These are phyloP conservation scores for Zophobas atratus DNA, from an alignment of 1,140 invertebrate species.

Conservation along the genomic window DNA sequence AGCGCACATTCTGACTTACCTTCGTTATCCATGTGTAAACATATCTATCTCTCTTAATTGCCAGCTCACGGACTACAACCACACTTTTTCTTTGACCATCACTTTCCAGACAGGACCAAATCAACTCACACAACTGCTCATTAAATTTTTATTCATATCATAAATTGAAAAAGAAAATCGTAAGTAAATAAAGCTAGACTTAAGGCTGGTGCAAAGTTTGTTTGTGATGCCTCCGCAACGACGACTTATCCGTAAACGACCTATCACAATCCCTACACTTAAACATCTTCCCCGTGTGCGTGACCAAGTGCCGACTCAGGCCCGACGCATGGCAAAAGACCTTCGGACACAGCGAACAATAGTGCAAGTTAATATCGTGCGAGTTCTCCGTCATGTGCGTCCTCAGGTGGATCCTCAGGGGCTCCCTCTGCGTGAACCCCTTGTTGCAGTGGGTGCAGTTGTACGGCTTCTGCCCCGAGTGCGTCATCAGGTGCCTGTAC, in stretches of 20 bases:
- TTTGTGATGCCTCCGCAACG: conserved; percentile 74
- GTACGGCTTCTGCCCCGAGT: conserved; percentile 88
- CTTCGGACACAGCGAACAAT: conserved; percentile 79
- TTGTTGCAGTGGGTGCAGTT: conserved; percentile 83
- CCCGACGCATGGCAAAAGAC: conserved; percentile 79
- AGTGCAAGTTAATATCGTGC: conserved; percentile 75
- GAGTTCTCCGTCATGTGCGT: conserved; percentile 74
- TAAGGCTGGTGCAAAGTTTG: conserved; percentile 59
- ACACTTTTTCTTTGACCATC: no score
- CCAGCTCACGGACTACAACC: no score
- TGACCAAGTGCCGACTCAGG: conserved; percentile 79
- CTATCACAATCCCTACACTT: conserved; percentile 78
- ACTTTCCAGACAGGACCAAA: no score
- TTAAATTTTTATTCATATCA: background rate
- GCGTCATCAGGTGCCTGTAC: conserved; percentile 86
- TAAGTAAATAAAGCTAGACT: conserved; percentile 30
- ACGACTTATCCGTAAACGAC: conserved; percentile 81
- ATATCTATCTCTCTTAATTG: no score
- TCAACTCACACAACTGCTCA: no score
- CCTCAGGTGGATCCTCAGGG: conserved; percentile 76
- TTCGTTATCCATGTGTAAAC: no score
- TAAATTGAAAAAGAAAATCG: conserved; percentile 1
- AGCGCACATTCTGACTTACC: no score
- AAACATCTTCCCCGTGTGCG: conserved; percentile 78
- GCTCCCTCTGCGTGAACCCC: conserved; percentile 80